A percentile compares a stretch with the other conserved stretches of the same genome.
These are phyloP conservation scores for Aspidiotus rigidus DNA, from an alignment of 2,888 invertebrate species.

Conservation along the genomic window DNA sequence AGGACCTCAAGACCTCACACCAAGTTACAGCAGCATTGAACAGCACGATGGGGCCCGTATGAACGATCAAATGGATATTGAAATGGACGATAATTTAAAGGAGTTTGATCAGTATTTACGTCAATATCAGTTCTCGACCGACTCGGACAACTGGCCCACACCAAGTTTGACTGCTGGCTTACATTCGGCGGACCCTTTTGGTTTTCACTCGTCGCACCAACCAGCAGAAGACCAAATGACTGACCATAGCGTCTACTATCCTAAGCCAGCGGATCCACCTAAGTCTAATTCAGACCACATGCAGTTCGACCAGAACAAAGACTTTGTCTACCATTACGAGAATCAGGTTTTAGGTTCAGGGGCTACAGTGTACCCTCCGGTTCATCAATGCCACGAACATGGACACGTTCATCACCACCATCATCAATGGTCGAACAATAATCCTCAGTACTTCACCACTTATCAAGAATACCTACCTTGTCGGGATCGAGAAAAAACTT, in stretches of 20 bases:
- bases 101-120: constrained; percentile 29
- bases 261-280: not conserved
- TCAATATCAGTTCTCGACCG: constrained; percentile 21
- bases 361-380: not conserved
- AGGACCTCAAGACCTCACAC: constrained; percentile 10
- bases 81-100: constrained; percentile 24
- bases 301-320: not conserved
- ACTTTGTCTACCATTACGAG: not conserved
- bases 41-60: constrained; percentile 2
- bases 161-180: not conserved
- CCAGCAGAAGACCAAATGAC: not conserved
- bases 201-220: not conserved
- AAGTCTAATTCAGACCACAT: not conserved
- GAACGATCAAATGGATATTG: constrained; percentile 26
- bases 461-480: constrained; percentile 23
- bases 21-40: constrained; percentile 4
- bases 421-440: constrained; percentile 20
- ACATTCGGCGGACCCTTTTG: not conserved
- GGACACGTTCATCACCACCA: not conserved
- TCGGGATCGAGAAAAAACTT: constrained; percentile 22
- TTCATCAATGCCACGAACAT: too few species aligned
- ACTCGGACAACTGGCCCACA: not conserved
- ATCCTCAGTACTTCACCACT: constrained; percentile 23
- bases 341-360: not conserved
- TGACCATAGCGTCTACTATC: not conserved